Base-by-base conservation (phyloP, 2,888 invertebrate genomes). In the Schrankia costaestrigalis region DNA sequence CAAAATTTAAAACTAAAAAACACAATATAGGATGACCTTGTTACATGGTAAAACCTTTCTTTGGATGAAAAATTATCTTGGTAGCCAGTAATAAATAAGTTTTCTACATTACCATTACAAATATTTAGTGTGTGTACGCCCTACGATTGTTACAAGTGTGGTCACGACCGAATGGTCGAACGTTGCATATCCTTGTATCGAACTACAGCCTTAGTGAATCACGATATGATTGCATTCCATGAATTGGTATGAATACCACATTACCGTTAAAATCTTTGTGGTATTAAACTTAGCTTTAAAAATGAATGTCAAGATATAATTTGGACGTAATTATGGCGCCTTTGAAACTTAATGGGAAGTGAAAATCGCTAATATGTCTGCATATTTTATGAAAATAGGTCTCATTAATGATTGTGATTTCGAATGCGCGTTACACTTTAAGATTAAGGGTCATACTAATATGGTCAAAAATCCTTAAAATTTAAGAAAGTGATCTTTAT, bases 261-360 rank as follows among this genome's bases (percentile, higher is more conserved):
- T 73, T 69, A 78, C 81, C 73, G 78, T 80, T 80, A 80, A 71
- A 74, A 70, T 63, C 61, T 69, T 66, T 58, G 57, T 58, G 49
- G 56, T 60, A 60, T 63, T 73, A 67, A 71, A 67, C n/a, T 72
- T 66, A 57, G 56, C 50, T 58, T 65, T 70, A 61, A 68, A 63
- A 63, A 46, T 64, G 66, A 63, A 68, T 68, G 64, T 66, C 57
- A 66, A 66, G 65, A 40, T 50, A 63, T 68, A 61, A 67, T 68
- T 67, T 53, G 35, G 45, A 35, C 48, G 58, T 66, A 65, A 69
- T 74, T 65, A 70, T 59, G 67, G 68, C 69, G 71, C 64, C 62
- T 53, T 40, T 48, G 47, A 38, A 57, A 50, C 43, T 55, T 63
- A 56, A 59, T 61, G 57, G 48, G 47, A 49, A 58, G 60, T 56